Conservation (phyloP, 2,113 vertebrate species). For the Tapirus terrestris region DNA sequence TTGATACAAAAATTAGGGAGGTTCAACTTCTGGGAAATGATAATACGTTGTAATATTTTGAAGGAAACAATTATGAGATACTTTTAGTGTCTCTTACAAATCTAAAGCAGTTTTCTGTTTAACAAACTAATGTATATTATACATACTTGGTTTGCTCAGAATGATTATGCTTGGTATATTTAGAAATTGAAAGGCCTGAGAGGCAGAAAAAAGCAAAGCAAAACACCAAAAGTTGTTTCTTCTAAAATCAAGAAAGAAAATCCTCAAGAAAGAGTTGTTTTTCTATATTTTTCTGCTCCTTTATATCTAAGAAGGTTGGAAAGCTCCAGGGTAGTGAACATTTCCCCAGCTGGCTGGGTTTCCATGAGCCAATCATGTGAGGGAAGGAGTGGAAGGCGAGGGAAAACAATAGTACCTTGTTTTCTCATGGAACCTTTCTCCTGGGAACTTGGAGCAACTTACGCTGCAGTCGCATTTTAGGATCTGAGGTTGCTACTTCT, state of each 20-base stretch:
- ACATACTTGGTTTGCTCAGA: conserved; percentile 17
- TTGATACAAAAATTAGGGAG: conserved; percentile 6
- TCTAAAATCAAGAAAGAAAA: neutral
- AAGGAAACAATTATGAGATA: neutral
- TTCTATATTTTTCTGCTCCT: neutral
- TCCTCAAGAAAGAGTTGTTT: neutral
- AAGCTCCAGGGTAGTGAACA: neutral
- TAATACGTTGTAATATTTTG: conserved; percentile 26
- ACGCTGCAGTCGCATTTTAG: neutral
- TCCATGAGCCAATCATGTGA: neutral
- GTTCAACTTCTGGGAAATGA: conserved; percentile 21
- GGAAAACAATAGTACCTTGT: conserved; percentile 47
- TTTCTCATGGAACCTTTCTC: neutral
- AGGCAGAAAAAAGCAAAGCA: neutral
- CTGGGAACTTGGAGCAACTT: neutral
- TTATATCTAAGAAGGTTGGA: conserved; percentile 35
- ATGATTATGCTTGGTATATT: neutral
- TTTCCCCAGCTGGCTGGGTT: conserved; percentile 15
- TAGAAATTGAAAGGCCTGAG: conserved; percentile 1
- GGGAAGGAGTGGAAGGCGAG: neutral
- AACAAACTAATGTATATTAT: conserved; percentile 5
- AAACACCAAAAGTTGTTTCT: neutral
- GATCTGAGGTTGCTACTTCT: neutral
- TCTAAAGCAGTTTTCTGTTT: neutral
- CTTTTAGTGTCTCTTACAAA: neutral